Conservation (phyloP, 2,113 vertebrate species). For the Oophaga pumilio region DNA sequence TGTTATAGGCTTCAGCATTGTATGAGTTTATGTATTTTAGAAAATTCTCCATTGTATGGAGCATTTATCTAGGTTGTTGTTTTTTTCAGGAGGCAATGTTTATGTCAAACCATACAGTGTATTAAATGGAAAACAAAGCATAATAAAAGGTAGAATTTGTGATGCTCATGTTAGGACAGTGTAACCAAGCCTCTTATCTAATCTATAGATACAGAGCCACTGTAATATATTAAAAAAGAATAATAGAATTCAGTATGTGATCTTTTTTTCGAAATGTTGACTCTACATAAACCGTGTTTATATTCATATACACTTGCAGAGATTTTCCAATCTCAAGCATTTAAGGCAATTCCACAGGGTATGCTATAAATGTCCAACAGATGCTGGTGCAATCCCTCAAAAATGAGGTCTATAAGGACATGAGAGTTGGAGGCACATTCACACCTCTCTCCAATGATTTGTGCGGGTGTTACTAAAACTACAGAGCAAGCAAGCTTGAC, state of each 20-base stretch:
- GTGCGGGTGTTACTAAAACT: too few species aligned
- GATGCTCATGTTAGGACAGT: neutral
- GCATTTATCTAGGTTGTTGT: neutral
- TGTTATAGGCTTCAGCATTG: slow-evolving; percentile 30
- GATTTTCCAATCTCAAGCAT: too few species aligned
- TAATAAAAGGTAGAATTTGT: neutral
- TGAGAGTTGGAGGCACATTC: too few species aligned
- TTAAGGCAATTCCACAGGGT: too few species aligned
- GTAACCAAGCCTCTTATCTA: neutral
- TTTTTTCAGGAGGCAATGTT: neutral
- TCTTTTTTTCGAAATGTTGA: neutral
- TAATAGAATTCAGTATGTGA: neutral
- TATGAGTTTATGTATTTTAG: slow-evolving; percentile 28
- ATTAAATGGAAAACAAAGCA: neutral
- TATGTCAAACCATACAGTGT: neutral
- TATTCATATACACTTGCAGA: too few species aligned
- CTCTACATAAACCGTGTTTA: neutral
- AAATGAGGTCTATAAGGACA: too few species aligned
- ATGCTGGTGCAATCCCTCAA: too few species aligned
- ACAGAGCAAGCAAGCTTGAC: too few species aligned
- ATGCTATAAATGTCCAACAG: too few species aligned
- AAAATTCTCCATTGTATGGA: slow-evolving; percentile 21
- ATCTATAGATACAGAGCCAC: neutral
- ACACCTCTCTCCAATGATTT: too few species aligned
- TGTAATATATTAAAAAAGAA: neutral